Conservation (phyloP, 2,797 vertebrate species). For the Myotis pilosus region DNA sequence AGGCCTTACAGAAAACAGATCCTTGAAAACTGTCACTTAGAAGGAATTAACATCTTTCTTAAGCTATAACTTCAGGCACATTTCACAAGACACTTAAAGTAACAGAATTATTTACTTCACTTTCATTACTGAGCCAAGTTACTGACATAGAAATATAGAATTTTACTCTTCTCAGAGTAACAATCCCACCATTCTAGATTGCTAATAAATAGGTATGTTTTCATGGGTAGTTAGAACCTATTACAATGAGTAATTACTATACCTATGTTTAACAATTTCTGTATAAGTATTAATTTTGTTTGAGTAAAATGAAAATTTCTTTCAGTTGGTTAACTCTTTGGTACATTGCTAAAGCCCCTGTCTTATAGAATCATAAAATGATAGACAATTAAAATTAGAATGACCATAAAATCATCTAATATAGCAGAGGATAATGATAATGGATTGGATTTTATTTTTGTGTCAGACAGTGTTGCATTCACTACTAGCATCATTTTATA, state of each 20-base stretch:
- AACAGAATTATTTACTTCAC: background rate
- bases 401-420: background rate
- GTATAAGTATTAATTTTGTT: background rate
- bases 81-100: constrained; percentile 48
- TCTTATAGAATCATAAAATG: background rate
- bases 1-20: constrained; percentile 66
- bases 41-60: constrained; percentile 72
- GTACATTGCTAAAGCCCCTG: background rate
- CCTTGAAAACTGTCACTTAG: constrained; percentile 69
- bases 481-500: background rate
- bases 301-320: background rate
- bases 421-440: background rate
- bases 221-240: background rate
- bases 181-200: background rate
- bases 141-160: background rate
- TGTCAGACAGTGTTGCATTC: background rate
- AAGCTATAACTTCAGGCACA: constrained; percentile 13
- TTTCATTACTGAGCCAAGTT: constrained; percentile 24
- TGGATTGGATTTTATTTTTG: background rate
- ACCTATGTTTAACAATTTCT: background rate
- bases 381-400: constrained; percentile 13
- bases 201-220: background rate
- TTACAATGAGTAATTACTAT: background rate
- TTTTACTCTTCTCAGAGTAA: background rate
- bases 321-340: background rate